Base-by-base conservation (phyloP, 64 coral and sea anemone genomes). In the Pocillopora verrucosa region DNA sequence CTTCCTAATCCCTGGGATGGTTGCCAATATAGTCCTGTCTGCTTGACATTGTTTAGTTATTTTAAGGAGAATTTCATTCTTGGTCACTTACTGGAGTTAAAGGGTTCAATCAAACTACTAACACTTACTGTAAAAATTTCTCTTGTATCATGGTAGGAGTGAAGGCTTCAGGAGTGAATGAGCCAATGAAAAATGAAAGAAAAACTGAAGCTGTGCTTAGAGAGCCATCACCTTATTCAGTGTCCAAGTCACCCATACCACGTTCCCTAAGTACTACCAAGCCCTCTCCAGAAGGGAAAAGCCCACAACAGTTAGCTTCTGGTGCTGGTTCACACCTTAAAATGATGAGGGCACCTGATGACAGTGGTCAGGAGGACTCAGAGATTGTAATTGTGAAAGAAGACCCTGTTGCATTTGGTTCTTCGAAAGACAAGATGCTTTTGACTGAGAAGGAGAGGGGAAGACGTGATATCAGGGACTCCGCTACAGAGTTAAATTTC, bases 331-430 rank as follows among this genome's bases (percentile, higher is more conserved):
- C 37, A 45, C 26, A 70, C 25, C 82, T 51, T 51, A 51, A 85
- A 38, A 85, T 72, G 72, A 3, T 63, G 57, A 85, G 64, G n/a
- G 65, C 36, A 30, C n/a, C 82, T 24, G 82, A 85, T 6, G 82
- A 72, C 5, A 72, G 64, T 38, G 17, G 36, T 72, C 24, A 41
- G 34, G 65, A 85, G 16, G 90, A 92, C 58, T 24, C 82, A 13
- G 83, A 87, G 59, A 26, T 77, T 20, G 51, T 69, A 10, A 76
- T 87, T 62, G 75, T 72, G 10, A 92, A 87, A 86, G 26, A 72
- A 22, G 90, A 92, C 15, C 41, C 38, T 86, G 35, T 67, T 19
- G 19, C 82, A 30, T 92, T 86, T 58, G 26, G 45, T 9, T n/a
- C 16, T 25, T 17, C 75, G 16, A 86, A 92, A 59, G 90, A 80